Conservation (phyloP, 1,140 invertebrate species). For the Psix sp. region DNA sequence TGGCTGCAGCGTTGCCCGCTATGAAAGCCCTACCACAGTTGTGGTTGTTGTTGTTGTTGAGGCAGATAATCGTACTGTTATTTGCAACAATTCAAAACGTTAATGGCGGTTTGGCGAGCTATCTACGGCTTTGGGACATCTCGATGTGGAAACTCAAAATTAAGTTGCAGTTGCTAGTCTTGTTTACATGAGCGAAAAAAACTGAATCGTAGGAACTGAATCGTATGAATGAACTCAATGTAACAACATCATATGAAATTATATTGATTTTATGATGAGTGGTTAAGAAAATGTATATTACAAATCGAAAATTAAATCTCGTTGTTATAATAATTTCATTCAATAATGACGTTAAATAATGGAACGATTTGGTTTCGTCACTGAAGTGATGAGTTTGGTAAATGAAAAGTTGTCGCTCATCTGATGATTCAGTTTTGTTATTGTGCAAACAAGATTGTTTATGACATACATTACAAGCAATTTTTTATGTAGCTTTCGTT, state of each 20-base stretch:
- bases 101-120: constrained; percentile 38
- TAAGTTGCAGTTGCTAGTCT: constrained; percentile 19
- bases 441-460: constrained; percentile 13
- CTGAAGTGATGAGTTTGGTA: too few species aligned
- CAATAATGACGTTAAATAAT: too few species aligned
- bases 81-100: constrained; percentile 57
- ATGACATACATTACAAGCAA: not conserved
- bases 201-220: too few species aligned
- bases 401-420: too few species aligned
- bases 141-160: constrained; percentile 50
- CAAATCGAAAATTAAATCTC: too few species aligned
- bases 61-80: constrained; percentile 66
- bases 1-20: constrained; percentile 24
- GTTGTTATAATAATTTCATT: too few species aligned
- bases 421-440: constrained; percentile 4
- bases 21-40: constrained; percentile 59
- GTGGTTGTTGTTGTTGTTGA: constrained; percentile 57
- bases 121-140: constrained; percentile 18
- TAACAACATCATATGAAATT: too few species aligned
- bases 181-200: not conserved
- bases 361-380: too few species aligned
- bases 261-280: too few species aligned
- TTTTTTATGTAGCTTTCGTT: constrained; percentile 6
- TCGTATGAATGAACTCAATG: not conserved
- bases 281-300: too few species aligned